A percentile compares a stretch with the other conserved stretches of the same genome.
These are phyloP conservation scores for Anoplolepis gracilipes DNA, from an alignment of 1,140 invertebrate genomes.

Conservation along the genomic window DNA sequence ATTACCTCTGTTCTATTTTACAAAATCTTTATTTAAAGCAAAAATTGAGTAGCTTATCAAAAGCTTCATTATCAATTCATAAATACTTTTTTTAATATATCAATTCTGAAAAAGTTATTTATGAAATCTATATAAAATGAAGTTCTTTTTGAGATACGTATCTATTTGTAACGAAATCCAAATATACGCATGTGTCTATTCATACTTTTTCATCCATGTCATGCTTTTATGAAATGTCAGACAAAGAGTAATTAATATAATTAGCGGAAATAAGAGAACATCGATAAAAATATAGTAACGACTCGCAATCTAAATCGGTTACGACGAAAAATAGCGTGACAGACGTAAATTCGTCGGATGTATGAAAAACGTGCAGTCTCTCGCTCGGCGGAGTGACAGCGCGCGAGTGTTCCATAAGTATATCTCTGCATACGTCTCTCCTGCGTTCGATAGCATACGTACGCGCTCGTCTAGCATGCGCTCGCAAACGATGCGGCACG, in stretches of 20 bases:
- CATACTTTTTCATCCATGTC: neutral
- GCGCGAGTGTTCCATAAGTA: conserved; percentile 56
- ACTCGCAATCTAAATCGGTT: conserved; percentile 19
- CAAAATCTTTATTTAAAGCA: neutral
- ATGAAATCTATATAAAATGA: neutral
- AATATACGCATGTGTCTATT: neutral
- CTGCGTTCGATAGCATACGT: conserved; percentile 63
- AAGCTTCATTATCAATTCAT: neutral
- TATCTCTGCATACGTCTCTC: conserved; percentile 50
- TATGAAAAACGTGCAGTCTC: conserved; percentile 46
- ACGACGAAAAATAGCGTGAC: conserved; percentile 37
- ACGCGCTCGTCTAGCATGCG: conserved; percentile 59
- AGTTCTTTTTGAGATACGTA: neutral
- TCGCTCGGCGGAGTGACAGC: conserved; percentile 52
- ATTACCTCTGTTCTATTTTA: neutral
- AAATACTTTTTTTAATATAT: neutral
- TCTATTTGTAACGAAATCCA: neutral
- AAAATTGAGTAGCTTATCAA: neutral
- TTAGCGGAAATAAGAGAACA: conserved; percentile 39
- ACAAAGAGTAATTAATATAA: conserved; percentile 7
- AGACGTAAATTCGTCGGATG: conserved; percentile 42
- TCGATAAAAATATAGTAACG: conserved; percentile 24
- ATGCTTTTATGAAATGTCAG: conserved; percentile 27
- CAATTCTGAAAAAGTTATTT: neutral
- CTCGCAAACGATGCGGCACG: conserved; percentile 65